These are phyloP conservation scores for Psylliodes chrysocephalus DNA, from an alignment of 2,888 invertebrate species.

Conservation along the genomic window DNA sequence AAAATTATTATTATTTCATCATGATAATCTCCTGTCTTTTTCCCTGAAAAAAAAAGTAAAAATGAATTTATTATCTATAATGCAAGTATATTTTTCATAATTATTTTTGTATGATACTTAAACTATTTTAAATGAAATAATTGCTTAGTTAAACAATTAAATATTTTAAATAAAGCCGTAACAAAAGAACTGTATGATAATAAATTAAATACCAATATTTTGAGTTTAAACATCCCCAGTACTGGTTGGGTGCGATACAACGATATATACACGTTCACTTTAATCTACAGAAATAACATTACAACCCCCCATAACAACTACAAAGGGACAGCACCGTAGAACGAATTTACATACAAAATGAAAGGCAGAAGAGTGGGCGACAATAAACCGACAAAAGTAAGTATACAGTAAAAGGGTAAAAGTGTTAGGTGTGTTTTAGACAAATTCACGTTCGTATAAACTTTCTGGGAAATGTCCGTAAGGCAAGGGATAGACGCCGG, in stretches of 20 bases:
- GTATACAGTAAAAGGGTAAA: constrained; percentile 16
- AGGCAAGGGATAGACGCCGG: constrained; percentile 4
- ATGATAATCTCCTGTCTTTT: too few relatives aligned
- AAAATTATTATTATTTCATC: too few relatives aligned
- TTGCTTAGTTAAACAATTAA: too few relatives aligned
- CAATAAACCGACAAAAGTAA: neutral
- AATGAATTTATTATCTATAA: too few relatives aligned
- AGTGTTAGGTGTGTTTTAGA: constrained; percentile 16
- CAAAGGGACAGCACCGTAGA: constrained; percentile 7
- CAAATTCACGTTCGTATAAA: constrained; percentile 19
- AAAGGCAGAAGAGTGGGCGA: constrained; percentile 13
- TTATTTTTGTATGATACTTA: too few relatives aligned
- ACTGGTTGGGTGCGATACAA: neutral
- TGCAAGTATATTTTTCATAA: too few relatives aligned
- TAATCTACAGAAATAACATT: constrained; percentile 18
- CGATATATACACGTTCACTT: constrained; percentile 8
- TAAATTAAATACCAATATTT: too few relatives aligned
- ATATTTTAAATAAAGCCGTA: too few relatives aligned
- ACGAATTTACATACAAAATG: constrained; percentile 19
- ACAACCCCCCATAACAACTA: constrained; percentile 8
- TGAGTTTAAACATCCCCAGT: neutral
- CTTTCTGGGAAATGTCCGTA: constrained; percentile 12
- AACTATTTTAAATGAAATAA: too few relatives aligned
- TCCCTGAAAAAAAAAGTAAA: too few relatives aligned
- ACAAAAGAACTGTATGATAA: too few relatives aligned